Conservation (phyloP, 2,797 vertebrate species). For the Cichlasoma orientale region DNA sequence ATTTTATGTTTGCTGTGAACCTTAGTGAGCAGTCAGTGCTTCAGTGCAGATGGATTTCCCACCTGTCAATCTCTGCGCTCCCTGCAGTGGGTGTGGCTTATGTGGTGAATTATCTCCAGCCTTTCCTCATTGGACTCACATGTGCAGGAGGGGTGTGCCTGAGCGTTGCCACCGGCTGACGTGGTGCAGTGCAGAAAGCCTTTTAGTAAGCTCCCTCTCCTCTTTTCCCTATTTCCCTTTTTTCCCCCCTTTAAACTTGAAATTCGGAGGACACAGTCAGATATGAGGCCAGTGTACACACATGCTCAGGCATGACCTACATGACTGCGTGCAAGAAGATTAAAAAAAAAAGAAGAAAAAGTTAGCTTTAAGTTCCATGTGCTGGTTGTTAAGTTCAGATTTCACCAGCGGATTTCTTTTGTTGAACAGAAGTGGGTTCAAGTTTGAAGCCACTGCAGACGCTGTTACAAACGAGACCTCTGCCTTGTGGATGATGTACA, state of each 20-base stretch:
- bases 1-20: constrained; percentile 25
- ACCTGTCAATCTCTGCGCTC: constrained; percentile 67
- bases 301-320: constrained; percentile 2
- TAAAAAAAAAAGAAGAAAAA: too few species aligned
- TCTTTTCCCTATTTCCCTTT: not conserved
- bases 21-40: constrained; percentile 23
- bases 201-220: constrained; percentile 21
- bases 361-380: not conserved
- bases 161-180: constrained; percentile 55
- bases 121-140: constrained; percentile 48
- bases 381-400: not conserved
- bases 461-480: not conserved
- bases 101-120: constrained; percentile 17
- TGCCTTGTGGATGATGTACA: constrained; percentile 7
- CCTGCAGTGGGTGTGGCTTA: constrained; percentile 71
- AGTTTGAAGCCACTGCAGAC: constrained; percentile 5
- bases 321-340: not conserved
- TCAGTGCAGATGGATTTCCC: constrained; percentile 49
- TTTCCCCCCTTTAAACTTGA: constrained; percentile 37
- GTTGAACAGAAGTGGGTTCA: not conserved
- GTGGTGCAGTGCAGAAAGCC: constrained; percentile 68
- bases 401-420: not conserved
- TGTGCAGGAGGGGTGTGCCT: constrained; percentile 39
- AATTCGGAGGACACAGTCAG: constrained; percentile 33
- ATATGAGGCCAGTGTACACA: not conserved